A percentile compares a stretch with the other conserved stretches of the same genome.
Evolutionary conservation across 2,797 vertebrate species (phyloP).

Genomic region (Hippopotamyrus pictus): DNA sequence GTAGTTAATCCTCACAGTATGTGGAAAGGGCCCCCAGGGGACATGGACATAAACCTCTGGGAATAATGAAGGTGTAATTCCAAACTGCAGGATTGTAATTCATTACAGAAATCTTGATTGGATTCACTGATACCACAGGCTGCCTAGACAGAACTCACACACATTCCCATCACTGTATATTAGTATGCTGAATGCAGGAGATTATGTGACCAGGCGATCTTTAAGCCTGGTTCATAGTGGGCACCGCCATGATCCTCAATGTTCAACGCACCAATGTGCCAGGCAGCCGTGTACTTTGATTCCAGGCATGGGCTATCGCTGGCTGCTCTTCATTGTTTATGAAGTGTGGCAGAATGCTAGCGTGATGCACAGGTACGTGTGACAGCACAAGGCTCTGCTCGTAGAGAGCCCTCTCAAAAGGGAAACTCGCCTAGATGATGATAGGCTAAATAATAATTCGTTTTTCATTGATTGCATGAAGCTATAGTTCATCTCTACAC

Average conservation of each 20-base stretch:
- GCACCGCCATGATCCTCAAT: neutral
- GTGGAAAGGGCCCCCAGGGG: neutral
- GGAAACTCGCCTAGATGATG: neutral
- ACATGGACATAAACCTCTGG: neutral
- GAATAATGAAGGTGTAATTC: neutral
- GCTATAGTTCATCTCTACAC: neutral
- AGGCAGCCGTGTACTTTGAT: neutral
- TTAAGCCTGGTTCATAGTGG: neutral
- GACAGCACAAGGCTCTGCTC: neutral
- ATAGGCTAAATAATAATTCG: neutral
- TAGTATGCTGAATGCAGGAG: no score
- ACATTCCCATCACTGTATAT: no score
- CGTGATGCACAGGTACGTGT: neutral
- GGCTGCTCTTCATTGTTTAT: neutral
- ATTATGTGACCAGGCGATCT: no score
- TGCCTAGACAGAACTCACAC: no score
- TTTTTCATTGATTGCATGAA: neutral
- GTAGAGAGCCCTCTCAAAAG: neutral
- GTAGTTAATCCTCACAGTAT: neutral
- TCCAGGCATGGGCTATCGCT: neutral
- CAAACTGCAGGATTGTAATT: no score
- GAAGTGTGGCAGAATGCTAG: neutral
- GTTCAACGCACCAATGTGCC: neutral
- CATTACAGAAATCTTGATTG: no score
- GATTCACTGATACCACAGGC: no score